phyloP scores from a whole-genome alignment of 2,888 invertebrate genomes.

The Laothoe populi region DNA sequence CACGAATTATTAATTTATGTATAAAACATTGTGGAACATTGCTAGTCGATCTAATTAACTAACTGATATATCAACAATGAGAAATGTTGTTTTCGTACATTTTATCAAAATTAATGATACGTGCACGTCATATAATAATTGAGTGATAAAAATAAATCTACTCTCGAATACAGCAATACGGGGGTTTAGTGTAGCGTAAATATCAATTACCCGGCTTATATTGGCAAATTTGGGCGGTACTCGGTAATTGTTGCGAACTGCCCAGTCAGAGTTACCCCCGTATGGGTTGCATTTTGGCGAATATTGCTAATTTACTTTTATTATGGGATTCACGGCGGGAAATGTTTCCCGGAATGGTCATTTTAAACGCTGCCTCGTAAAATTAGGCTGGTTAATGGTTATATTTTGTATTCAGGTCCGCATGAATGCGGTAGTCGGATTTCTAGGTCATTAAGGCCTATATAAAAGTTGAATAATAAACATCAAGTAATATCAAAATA shows the following conservation, averaged over 20 bases:
- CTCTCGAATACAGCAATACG: conserved; percentile 49
- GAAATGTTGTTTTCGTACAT: conserved; percentile 7
- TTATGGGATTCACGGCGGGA: conserved; percentile 60
- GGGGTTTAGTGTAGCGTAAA: conserved; percentile 74
- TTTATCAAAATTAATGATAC: conserved; percentile 26
- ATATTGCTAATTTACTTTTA: conserved; percentile 80
- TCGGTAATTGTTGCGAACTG: conserved; percentile 61
- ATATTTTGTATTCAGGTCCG: conserved; percentile 38
- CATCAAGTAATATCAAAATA: neutral
- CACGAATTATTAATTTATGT: neutral
- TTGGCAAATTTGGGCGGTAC: conserved; percentile 65
- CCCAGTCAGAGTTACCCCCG: conserved; percentile 48
- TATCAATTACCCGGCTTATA: conserved; percentile 75
- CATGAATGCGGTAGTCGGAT: neutral
- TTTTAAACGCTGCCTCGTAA: conserved; percentile 53
- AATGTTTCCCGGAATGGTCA: conserved; percentile 56
- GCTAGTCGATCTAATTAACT: neutral
- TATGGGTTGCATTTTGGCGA: conserved; percentile 61
- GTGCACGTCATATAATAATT: conserved; percentile 49
- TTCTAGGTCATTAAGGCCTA: neutral
- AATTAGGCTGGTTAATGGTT: conserved; percentile 59
- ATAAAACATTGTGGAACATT: neutral
- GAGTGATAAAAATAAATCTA: conserved; percentile 60
- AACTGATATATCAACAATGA: conserved; percentile 11
- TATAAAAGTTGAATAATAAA: neutral